Conservation (phyloP, 2,113 vertebrate genomes). For the Calidris pugnax region DNA sequence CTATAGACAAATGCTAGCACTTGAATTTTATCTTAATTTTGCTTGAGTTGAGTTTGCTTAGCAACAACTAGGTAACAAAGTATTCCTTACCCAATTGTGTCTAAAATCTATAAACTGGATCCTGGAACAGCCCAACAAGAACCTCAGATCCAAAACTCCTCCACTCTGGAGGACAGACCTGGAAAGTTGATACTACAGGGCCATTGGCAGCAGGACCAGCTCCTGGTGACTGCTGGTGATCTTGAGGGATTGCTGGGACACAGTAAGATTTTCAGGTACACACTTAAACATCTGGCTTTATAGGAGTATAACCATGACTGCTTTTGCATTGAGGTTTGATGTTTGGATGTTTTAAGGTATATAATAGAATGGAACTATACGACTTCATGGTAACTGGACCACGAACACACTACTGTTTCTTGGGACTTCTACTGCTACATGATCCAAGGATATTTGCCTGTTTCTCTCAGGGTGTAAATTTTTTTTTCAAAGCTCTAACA, state of each 20-base stretch:
- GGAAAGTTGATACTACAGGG: not conserved
- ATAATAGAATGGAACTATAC: not conserved
- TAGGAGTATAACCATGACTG: rapidly evolving
- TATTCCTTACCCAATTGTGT: not conserved
- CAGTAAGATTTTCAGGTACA: not conserved
- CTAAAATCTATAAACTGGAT: not conserved
- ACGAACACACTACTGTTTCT: not conserved
- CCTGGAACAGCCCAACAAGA: not conserved
- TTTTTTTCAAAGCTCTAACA: not conserved
- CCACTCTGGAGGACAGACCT: rapidly evolving
- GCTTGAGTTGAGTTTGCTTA: not conserved
- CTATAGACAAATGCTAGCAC: not conserved
- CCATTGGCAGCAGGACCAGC: not conserved
- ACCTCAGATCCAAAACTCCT: not conserved
- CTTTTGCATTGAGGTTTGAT: not conserved
- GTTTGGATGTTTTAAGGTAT: not conserved
- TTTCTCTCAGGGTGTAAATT: not conserved
- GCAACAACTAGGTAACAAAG: not conserved
- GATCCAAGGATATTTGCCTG: not conserved
- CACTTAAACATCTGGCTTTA: not conserved
- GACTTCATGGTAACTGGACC: not conserved
- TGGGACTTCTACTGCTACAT: not conserved
- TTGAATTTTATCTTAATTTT: not conserved
- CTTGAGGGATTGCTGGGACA: not conserved
- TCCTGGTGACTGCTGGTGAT: not conserved